phyloP scores from a whole-genome alignment of 1,140 invertebrate species.

The Drosophila virilis region DNA sequence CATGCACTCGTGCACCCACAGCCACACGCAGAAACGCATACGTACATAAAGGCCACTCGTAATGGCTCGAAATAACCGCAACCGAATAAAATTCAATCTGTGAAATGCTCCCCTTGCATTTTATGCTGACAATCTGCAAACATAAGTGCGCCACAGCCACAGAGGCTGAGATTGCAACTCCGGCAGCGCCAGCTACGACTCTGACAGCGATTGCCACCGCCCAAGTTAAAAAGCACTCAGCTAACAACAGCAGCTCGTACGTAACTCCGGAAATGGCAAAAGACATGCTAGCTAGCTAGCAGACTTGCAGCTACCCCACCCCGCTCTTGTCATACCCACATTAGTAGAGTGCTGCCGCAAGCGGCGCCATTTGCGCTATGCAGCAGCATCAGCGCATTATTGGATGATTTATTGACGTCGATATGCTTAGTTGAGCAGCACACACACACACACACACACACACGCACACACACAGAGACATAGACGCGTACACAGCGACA shows the following conservation, averaged over 20 bases:
- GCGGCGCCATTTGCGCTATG: conserved; percentile 51
- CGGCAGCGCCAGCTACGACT: neutral
- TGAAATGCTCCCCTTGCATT: conserved; percentile 69
- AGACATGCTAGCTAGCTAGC: conserved; percentile 54
- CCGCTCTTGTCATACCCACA: neutral
- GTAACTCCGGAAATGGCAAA: conserved; percentile 70
- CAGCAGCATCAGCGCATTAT: conserved; percentile 71
- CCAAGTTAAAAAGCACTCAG: conserved; percentile 76
- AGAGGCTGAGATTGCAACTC: conserved; percentile 20
- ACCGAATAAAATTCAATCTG: conserved; percentile 79
- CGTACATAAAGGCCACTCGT: conserved; percentile 25
- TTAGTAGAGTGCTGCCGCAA: conserved; percentile 20
- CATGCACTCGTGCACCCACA: conserved; percentile 54
- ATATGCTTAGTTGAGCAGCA: conserved; percentile 80
- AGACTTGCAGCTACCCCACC: conserved; percentile 3
- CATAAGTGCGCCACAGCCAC: conserved; percentile 60
- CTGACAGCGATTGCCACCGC: conserved; percentile 20
- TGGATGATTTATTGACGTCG: conserved; percentile 83
- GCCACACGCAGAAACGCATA: neutral
- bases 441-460: conserved; percentile 38
- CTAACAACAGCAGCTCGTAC: conserved; percentile 57
- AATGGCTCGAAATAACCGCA: conserved; percentile 69
- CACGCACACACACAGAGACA: conserved; percentile 33
- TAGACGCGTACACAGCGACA: neutral
- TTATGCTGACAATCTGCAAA: conserved; percentile 76